Evolutionary conservation across 2,888 invertebrate species (phyloP), one percentile per base, ranked within the genome.

Genomic region (Strigamia crassipes): DNA sequence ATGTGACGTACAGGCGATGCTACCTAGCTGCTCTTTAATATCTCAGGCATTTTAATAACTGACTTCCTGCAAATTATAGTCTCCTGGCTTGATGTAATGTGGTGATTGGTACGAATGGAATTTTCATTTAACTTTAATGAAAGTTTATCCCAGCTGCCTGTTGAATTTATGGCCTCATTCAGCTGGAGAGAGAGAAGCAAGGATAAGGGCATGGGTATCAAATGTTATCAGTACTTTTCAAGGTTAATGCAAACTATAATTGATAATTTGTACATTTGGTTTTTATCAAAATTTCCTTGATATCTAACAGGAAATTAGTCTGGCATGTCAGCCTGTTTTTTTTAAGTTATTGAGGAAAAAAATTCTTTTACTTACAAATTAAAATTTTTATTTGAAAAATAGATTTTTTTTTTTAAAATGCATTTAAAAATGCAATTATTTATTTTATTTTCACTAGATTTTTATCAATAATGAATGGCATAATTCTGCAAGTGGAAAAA

Each of bases 401-500:
- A 34, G 34, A 34, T 5, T 34, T 34, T 34, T 3, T 34, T 34
- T 6, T 6, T 5, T 5, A 5, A 34, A 34, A 13, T 42, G 42
- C 15, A 42, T 42, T 42, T 42, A 42, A 42, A 6, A 42, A 41
- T 41, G 41, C 41, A 41, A 41, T 13, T 41, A 5, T 34, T 8
- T 27, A 61, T 79, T 79, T 13, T 66, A 31, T 27, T 12, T 5
- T 34, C n/a, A 18, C 51, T 84, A 88, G 87, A 86, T 91, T 27
- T 91, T 91, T 87, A 91, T 91, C 86, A 90, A 91, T 87, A 91
- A 91, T 86, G 90, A 91, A 84, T 91, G 88, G 86, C 89, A 89
- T 46, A 92, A 96, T 86, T 91, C 97, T 0, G 91, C 90, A 31
- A 94, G 93, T 86, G 94, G 94, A 82, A 96, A 95, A 88, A 95